Conservation (phyloP, 2,888 invertebrate genomes). For the Dynastes maya region DNA sequence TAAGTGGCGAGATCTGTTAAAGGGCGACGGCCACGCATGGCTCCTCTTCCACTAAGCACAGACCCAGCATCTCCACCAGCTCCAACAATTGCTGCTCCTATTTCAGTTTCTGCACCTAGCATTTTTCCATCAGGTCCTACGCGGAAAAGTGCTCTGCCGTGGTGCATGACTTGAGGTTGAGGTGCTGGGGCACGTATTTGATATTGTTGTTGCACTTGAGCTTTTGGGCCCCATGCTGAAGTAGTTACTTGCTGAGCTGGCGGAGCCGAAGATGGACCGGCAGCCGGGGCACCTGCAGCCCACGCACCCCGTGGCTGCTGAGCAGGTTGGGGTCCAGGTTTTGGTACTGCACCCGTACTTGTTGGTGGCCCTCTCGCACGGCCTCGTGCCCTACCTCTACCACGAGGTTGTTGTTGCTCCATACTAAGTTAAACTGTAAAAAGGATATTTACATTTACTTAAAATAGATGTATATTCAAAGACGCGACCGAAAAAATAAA, state of each 20-base stretch:
- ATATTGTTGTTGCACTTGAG: conserved; percentile 58
- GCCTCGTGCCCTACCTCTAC: conserved; percentile 58
- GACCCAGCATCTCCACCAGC: conserved; percentile 64
- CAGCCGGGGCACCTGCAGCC: conserved; percentile 54
- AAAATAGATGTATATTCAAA: background rate
- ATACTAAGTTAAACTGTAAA: conserved; percentile 26
- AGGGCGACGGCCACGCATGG: conserved; percentile 71
- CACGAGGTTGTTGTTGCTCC: conserved; percentile 51
- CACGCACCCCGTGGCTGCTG: conserved; percentile 56
- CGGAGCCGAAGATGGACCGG: conserved; percentile 23
- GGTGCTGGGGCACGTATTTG: conserved; percentile 32
- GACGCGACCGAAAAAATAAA: conserved; percentile 11
- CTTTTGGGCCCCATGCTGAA: conserved; percentile 54
- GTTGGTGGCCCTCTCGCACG: conserved; percentile 52
- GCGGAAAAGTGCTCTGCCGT: conserved; percentile 52
- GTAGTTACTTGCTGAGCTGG: conserved; percentile 40
- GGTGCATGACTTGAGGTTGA: conserved; percentile 52
- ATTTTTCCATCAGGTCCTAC: conserved; percentile 49
- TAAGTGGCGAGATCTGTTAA: conserved; percentile 26
- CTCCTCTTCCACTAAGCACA: conserved; percentile 71
- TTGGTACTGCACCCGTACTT: conserved; percentile 42
- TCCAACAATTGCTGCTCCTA: conserved; percentile 42
- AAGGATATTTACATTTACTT: background rate
- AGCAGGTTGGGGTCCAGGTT: conserved; percentile 49
- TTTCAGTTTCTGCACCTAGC: conserved; percentile 27